A percentile compares a stretch with the other conserved stretches of the same genome.
These are phyloP conservation scores for Epinotia brunnichana DNA, from an alignment of 2,888 invertebrate genomes.

Conservation along the genomic window DNA sequence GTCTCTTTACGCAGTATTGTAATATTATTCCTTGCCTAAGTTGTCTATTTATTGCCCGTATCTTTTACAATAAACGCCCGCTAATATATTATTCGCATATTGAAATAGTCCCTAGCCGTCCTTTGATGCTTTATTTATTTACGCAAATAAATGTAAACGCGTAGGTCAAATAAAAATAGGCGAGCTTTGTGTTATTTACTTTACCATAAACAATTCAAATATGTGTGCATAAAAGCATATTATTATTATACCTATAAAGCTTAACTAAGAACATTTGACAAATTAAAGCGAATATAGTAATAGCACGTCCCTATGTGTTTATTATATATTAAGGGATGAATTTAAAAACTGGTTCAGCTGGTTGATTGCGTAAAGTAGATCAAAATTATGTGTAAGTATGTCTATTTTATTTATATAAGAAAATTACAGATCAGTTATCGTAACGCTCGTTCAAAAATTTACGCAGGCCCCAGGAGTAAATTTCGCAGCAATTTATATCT, in stretches of 20 bases:
- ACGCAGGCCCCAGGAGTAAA: too few relatives aligned
- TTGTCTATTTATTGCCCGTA: conserved; percentile 23
- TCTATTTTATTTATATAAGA: too few relatives aligned
- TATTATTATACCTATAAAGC: background rate
- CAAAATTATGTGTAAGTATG: too few relatives aligned
- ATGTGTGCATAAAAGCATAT: conserved; percentile 4
- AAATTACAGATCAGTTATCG: too few relatives aligned
- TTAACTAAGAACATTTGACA: background rate
- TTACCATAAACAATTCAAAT: conserved; percentile 19
- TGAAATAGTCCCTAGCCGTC: background rate
- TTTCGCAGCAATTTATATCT: too few relatives aligned
- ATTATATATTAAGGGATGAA: background rate
- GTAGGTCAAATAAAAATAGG: conserved; percentile 32
- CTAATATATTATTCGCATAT: conserved; percentile 29
- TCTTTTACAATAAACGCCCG: conserved; percentile 11
- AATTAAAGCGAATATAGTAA: background rate
- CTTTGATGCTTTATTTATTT: conserved; percentile 33
- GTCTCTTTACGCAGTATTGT: background rate
- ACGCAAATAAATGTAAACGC: conserved; percentile 35
- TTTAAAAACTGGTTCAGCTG: background rate
- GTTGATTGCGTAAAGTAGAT: background rate
- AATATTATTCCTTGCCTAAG: conserved; percentile 7
- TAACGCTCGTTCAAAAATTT: too few relatives aligned
- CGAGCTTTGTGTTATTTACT: conserved; percentile 22
- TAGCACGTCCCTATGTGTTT: too few relatives aligned